Evolutionary conservation across 2,888 invertebrate genomes (phyloP).

Genomic region (Trypoxylon attenuatum): DNA sequence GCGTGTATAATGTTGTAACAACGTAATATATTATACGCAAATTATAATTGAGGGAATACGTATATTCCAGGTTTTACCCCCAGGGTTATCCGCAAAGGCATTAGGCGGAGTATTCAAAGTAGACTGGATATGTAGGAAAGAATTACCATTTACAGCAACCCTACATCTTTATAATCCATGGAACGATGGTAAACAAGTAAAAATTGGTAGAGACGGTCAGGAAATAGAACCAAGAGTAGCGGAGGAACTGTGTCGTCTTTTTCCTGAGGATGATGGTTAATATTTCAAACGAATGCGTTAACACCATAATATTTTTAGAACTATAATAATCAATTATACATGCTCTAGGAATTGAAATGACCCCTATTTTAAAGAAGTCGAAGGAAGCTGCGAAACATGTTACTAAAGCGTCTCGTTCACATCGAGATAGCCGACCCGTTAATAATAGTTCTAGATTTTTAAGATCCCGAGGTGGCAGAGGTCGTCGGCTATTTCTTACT

Average conservation of each 20-base stretch:
- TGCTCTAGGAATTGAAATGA: conserved; percentile 83
- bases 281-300: not conserved
- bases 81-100: conserved; percentile 93
- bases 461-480: conserved; percentile 67
- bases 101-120: conserved; percentile 97
- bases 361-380: conserved; percentile 88
- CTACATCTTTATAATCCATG: conserved; percentile 96
- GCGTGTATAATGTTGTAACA: not conserved
- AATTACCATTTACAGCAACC: conserved; percentile 93
- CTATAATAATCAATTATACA: not conserved
- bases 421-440: conserved; percentile 60
- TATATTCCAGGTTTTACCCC: conserved; percentile 81
- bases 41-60: not conserved
- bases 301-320: not conserved
- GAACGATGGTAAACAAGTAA: conserved; percentile 99
- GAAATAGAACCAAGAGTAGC: conserved; percentile 98
- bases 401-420: conserved; percentile 74
- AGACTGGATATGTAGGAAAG: conserved; percentile 97
- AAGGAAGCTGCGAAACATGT: conserved; percentile 87
- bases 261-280: conserved; percentile 91
- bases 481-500: conserved; percentile 80
- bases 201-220: conserved; percentile 99
- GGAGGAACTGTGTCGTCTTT: conserved; percentile 93
- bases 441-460: conserved; percentile 66
- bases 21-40: conserved; percentile 1